Conservation (phyloP, 1,140 invertebrate species). For the Protaetia brevitarsis region DNA sequence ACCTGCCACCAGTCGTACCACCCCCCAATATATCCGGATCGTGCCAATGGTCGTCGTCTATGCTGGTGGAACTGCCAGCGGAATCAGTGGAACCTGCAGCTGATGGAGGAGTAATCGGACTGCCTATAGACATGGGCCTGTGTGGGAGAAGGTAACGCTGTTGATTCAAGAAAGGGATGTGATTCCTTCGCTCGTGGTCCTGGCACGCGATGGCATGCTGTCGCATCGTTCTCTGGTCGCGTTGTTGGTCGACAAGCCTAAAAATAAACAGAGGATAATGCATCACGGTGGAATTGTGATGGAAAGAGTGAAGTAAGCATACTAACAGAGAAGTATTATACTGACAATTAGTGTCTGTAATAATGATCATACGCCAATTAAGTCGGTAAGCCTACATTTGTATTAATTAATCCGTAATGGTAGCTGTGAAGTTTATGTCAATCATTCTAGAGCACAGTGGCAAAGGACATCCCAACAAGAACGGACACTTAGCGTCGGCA, state of each 20-base stretch:
- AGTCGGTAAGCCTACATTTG: no score
- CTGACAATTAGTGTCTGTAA: no score
- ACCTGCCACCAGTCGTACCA: slow-evolving; percentile 24
- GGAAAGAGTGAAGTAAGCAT: no score
- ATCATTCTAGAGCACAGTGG: no score
- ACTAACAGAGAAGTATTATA: no score
- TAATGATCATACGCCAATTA: no score
- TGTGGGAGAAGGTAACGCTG: slow-evolving; percentile 44
- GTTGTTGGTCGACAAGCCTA: neutral
- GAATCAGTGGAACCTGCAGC: slow-evolving; percentile 66
- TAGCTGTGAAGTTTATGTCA: no score
- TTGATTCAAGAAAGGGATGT: slow-evolving; percentile 31
- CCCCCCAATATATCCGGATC: slow-evolving; percentile 41
- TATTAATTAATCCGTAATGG: no score
- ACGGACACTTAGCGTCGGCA: no score
- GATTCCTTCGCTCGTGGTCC: slow-evolving; percentile 61
- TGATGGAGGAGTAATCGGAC: slow-evolving; percentile 60
- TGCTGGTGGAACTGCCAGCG: slow-evolving; percentile 66
- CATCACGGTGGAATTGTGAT: no score
- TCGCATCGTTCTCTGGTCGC: slow-evolving; percentile 78
- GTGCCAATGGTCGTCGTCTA: slow-evolving; percentile 56
- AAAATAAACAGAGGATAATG: no score
- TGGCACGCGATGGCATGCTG: slow-evolving; percentile 70
- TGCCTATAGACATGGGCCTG: slow-evolving; percentile 60
- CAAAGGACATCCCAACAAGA: no score